Evolutionary conservation across 2,113 vertebrate species (phyloP), one percentile per base, ranked within the genome.

Genomic region (Nycticryphes semicollaris): DNA sequence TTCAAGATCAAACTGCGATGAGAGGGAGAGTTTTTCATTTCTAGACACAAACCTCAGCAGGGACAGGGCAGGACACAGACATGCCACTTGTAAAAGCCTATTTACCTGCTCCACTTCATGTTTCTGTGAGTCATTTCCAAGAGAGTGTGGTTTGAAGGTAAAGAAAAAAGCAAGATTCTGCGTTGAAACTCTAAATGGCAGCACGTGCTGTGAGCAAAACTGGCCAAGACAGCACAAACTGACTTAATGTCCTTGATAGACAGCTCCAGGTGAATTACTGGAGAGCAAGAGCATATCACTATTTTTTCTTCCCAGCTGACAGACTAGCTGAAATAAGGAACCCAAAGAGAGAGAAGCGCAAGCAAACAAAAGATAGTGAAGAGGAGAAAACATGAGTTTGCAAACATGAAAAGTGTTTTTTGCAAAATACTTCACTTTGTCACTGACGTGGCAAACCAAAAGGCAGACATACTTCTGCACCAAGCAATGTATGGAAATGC

Each of bases 91-190:
- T 30, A 41, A 70, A 63, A 78, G 16, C 20, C 30, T 37, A 0
- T 14, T 50, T 82, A 11, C 47, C 51, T 75, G 33, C 63, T 21
- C 28, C 1, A 1, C 15, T 39, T 28, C 31, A 6, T 0, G 0
- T 37, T 81, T 51, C 48, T 56, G 1, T 2, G 3, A 28, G 53
- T 28, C 24, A 35, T 53, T 80, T 87, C n/a, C 1, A 1, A 43
- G 48, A 2, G 3, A 45, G 7, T 9, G 33, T 37, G 76, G 17
- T 14, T 31, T 37, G n/a, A 48, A 84, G 5, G 43, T 47, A 69
- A 81, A 48, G 43, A 68, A 80, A 90, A 81, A 18, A 30, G 50
- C 37, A 35, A 43, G 28, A 27, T 33, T 81, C 74, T 74, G 27
- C 8, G 6, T 37, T 53, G 27, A 50, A 70, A 16, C 23, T 31